A percentile compares a stretch with the other conserved stretches of the same genome.
Conservation (phyloP, 1,140 invertebrate genomes). For the Heliconius eleuchia region DNA sequence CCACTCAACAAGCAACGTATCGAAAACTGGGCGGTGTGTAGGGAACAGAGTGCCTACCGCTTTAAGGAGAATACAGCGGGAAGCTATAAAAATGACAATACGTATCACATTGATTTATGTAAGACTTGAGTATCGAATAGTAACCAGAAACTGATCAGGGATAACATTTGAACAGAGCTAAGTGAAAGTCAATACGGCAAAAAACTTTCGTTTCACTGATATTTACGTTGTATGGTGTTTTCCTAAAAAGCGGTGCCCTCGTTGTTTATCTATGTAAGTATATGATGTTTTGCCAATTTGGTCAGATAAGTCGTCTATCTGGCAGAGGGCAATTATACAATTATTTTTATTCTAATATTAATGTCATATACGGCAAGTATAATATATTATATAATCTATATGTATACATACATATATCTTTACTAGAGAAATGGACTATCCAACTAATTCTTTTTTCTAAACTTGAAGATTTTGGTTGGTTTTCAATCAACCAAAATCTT, state of each 20-base stretch:
- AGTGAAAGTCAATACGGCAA: constrained; percentile 70
- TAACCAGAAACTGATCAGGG: constrained; percentile 46
- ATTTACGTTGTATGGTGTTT: constrained; percentile 50
- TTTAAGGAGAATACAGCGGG: no score
- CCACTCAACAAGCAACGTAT: no score
- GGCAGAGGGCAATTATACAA: background rate
- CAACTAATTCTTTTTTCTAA: no score
- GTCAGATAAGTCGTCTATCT: background rate
- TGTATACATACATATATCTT: no score
- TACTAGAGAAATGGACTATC: no score
- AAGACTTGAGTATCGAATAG: constrained; percentile 23
- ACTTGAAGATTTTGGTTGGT: no score
- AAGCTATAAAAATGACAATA: no score
- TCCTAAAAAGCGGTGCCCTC: constrained; percentile 27
- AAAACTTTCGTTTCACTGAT: constrained; percentile 48
- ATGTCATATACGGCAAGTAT: background rate
- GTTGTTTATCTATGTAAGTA: constrained; percentile 12
- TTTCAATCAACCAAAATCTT: no score
- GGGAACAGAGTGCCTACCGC: background rate
- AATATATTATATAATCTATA: no score
- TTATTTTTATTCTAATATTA: background rate
- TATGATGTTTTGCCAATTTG: constrained; percentile 4
- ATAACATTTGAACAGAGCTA: constrained; percentile 60
- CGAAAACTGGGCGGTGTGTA: no score
- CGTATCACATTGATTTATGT: constrained; percentile 21